These are phyloP conservation scores for Pycnomerus fuliginosus DNA, from an alignment of 2,888 invertebrate species.

Conservation along the genomic window DNA sequence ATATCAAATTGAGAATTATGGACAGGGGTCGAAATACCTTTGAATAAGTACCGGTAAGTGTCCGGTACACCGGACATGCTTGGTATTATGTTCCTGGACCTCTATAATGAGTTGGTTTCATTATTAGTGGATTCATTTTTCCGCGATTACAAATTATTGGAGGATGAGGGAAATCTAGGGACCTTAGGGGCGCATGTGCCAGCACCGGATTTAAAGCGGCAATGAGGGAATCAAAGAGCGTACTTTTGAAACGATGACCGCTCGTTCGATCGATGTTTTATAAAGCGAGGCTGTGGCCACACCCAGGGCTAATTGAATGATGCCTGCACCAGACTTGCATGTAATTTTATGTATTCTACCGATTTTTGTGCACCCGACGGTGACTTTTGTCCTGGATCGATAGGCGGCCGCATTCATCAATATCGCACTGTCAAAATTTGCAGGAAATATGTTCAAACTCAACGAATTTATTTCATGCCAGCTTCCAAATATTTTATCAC, in stretches of 20 bases:
- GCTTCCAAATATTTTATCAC: constrained; percentile 19
- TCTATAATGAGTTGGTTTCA: no score
- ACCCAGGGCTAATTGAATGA: constrained; percentile 55
- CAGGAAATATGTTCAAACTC: constrained; percentile 19
- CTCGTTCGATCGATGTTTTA: constrained; percentile 56
- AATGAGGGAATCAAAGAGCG: constrained; percentile 55
- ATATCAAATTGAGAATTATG: no score
- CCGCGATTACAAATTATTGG: constrained; percentile 41
- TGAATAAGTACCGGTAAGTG: no score
- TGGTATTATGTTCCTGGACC: no score
- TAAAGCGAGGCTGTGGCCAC: constrained; percentile 53
- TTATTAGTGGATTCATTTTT: no score
- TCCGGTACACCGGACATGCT: no score
- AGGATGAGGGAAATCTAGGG: constrained; percentile 22
- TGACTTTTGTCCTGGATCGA: constrained; percentile 12
- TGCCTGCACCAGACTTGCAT: constrained; percentile 51
- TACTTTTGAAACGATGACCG: constrained; percentile 56
- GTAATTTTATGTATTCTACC: constrained; percentile 27
- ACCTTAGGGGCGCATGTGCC: constrained; percentile 46
- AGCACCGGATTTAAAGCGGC: constrained; percentile 50
- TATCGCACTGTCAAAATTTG: constrained; percentile 39
- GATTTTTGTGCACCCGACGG: not conserved
- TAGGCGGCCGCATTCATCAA: constrained; percentile 38
- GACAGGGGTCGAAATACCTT: no score
- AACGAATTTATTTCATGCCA: constrained; percentile 19